Evolutionary conservation across 2,888 invertebrate genomes (phyloP), one percentile per base, ranked within the genome.

Genomic region (Hemicrepidius hirtus): DNA sequence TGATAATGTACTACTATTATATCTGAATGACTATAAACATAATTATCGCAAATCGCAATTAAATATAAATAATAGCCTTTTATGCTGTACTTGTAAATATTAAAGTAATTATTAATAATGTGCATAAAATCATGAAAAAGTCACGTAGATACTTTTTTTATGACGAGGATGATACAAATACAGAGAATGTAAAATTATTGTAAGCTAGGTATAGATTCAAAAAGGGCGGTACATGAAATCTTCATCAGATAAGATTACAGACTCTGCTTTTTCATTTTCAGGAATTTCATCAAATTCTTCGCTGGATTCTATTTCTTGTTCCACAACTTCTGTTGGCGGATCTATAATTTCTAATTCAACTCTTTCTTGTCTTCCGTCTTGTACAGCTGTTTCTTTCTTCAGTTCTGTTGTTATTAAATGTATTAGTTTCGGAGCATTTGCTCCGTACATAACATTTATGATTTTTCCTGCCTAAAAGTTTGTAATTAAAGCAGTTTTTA

Each of bases 401-500:
- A 96, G 85, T 86, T 97, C 96, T n/a, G 90, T 88, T 32, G 90
- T 87, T 62, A 97, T 92, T 28, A 92, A 85, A 64, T 89, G 88
- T 41, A 91, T 90, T 21, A 97, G 87, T 28, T 91, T 89, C 0
- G 97, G 97, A 0, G 95, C 93, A 85, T 97, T 92, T 0, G 95
- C 92, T 0, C 97, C 97, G 80, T 94, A 94, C 81, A 96, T 90
- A 40, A 95, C 89, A 80, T 92, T 93, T 0, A 96, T 90, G 74
- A 96, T 89, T 82, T 92, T 90, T 0, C 95, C 93, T 62, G 91
- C 88, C 94, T 96, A 84, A 6, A 82, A 77, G 44, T 0, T 0
- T 20, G 0, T 0, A 18, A 35, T 49, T 12, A 0, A 16, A 37
- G 21, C 9, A 10, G 6, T 20, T 40, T n/a, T 50, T 66, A 2